Conservation (phyloP, 2,888 invertebrate genomes). For the Lochmaea crataegi region DNA sequence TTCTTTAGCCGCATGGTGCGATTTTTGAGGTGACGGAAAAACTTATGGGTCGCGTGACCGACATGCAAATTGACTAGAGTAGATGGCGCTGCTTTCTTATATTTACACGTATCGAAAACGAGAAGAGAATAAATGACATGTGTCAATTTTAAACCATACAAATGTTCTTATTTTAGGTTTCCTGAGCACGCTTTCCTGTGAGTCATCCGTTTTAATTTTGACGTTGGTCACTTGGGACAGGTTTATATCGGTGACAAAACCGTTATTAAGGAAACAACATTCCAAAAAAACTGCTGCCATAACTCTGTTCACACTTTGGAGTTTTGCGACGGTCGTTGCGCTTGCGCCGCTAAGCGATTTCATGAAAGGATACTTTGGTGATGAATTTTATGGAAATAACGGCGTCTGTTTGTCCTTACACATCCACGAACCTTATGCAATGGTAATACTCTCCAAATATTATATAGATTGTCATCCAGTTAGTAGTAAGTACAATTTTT, state of each 20-base stretch:
- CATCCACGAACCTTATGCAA: constrained; percentile 72
- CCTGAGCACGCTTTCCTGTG: constrained; percentile 71
- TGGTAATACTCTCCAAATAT: constrained; percentile 57
- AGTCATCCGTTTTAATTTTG: constrained; percentile 72
- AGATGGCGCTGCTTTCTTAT: too few species aligned
- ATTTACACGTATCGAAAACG: too few species aligned
- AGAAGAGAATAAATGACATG: too few species aligned
- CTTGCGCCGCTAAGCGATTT: constrained; percentile 65
- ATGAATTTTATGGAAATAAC: constrained; percentile 71
- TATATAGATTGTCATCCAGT: too few species aligned
- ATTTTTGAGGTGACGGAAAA: too few species aligned
- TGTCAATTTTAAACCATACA: background rate
- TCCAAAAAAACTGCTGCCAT: constrained; percentile 65
- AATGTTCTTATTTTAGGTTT: constrained; percentile 64
- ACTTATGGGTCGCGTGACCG: too few species aligned
- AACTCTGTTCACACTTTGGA: constrained; percentile 68
- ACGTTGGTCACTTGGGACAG: constrained; percentile 73
- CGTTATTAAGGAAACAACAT: constrained; percentile 64
- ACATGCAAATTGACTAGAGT: too few species aligned
- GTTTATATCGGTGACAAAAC: constrained; percentile 71
- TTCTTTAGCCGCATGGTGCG: too few species aligned
- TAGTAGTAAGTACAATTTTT: background rate
- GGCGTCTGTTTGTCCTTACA: constrained; percentile 72
- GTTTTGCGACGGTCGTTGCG: constrained; percentile 66
- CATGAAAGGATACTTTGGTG: constrained; percentile 68